Evolutionary conservation across 2,113 vertebrate genomes (phyloP).

Genomic region (Hemibagrus wyckioides): DNA sequence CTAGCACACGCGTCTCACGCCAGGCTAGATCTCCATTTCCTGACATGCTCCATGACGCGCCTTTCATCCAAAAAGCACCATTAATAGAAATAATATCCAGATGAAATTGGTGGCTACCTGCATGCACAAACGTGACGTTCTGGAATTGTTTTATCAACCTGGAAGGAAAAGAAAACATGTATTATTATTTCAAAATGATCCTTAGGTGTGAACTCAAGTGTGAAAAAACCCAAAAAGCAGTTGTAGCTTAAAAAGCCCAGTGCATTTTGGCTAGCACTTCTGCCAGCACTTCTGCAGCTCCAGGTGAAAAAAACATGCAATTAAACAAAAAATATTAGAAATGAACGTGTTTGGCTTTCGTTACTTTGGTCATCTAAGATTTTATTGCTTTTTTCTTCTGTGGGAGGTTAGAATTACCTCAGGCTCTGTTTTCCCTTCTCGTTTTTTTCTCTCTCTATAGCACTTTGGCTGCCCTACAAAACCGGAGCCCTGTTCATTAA

Average conservation of each 20-base stretch:
- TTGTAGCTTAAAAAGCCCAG: neutral
- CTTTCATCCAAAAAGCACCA: neutral
- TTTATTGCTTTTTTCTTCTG: slow-evolving; percentile 55
- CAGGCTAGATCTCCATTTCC: no score
- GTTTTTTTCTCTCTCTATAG: neutral
- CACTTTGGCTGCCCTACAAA: slow-evolving; percentile 62
- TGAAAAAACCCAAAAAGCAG: neutral
- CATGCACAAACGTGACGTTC: neutral
- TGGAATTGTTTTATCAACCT: neutral
- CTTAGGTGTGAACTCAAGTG: neutral
- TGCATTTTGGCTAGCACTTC: no score
- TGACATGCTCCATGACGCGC: neutral
- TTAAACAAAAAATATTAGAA: neutral
- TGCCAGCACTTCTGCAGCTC: neutral
- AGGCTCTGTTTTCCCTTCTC: slow-evolving; percentile 51
- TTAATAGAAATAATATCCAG: neutral
- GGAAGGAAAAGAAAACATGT: neutral
- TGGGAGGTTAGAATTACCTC: slow-evolving; percentile 66
- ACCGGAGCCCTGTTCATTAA: slow-evolving; percentile 64
- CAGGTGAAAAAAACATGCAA: neutral
- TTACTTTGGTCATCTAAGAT: slow-evolving; percentile 16
- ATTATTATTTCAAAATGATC: neutral
- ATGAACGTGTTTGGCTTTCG: slow-evolving; percentile 39
- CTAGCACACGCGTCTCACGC: neutral
- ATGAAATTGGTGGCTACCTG: neutral